Evolutionary conservation across 2,797 vertebrate species (phyloP).

Genomic region (Todus mexicanus): DNA sequence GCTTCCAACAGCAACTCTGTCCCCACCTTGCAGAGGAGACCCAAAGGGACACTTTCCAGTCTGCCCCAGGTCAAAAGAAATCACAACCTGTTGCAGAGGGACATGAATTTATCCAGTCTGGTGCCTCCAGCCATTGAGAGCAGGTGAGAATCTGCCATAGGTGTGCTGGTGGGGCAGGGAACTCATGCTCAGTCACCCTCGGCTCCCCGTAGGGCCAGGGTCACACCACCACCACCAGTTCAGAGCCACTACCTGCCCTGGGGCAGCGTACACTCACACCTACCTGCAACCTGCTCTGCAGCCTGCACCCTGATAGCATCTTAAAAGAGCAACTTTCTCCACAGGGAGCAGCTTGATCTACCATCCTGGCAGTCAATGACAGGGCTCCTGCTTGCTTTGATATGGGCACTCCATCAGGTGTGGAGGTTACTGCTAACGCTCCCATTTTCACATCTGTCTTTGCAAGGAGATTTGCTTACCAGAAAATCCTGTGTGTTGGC

Average conservation of each 20-base stretch:
- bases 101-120: not conserved
- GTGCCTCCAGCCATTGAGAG: rapidly evolving
- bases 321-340: not conserved
- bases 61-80: not conserved
- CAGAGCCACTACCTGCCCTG: not conserved
- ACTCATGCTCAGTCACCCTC: not conserved
- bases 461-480: not conserved
- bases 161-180: not conserved
- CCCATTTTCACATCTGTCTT: not conserved
- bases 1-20: not conserved
- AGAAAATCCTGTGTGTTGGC: not conserved
- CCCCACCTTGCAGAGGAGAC: not conserved
- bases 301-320: not conserved
- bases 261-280: not conserved
- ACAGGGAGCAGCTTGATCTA: rapidly evolving
- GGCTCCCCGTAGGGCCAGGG: rapidly evolving
- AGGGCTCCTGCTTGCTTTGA: not conserved
- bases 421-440: not conserved
- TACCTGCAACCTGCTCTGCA: not conserved
- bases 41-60: not conserved
- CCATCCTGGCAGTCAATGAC: not conserved
- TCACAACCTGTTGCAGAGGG: not conserved
- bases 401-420: not conserved
- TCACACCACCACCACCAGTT: not conserved
- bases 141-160: not conserved